Conservation (phyloP, 2,113 vertebrate species). For the Corvus moneduloides region DNA sequence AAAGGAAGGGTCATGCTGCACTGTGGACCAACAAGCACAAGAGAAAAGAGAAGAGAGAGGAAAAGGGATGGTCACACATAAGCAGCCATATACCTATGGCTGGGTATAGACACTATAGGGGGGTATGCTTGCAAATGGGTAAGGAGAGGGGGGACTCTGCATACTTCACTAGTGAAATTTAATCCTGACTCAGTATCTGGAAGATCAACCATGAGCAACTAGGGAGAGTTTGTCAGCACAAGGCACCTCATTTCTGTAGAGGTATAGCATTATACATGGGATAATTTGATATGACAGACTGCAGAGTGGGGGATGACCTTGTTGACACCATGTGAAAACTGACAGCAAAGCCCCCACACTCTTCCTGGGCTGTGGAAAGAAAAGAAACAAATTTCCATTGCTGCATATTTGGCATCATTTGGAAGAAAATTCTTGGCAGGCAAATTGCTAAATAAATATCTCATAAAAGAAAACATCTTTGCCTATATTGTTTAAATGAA, state of each 20-base stretch:
- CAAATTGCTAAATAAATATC: not conserved
- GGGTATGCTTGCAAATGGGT: rapidly evolving
- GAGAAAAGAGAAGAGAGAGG: not conserved
- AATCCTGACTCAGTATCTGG: not conserved
- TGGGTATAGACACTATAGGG: not conserved
- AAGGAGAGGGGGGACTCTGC: rapidly evolving
- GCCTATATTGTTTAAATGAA: not conserved
- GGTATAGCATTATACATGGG: not conserved
- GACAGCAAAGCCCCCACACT: not conserved
- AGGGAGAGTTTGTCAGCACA: not conserved
- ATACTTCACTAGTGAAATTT: not conserved
- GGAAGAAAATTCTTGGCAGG: not conserved
- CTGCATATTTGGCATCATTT: not conserved
- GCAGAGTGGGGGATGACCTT: not conserved
- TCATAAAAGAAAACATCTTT: not conserved
- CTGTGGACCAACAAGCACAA: not conserved
- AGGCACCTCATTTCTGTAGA: not conserved
- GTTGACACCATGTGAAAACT: not conserved
- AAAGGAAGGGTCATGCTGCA: not conserved
- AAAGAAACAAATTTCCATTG: not conserved
- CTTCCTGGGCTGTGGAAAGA: not conserved
- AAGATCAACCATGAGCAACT: not conserved
- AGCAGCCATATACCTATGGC: not conserved
- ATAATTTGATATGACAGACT: not conserved
- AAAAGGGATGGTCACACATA: rapidly evolving